Evolutionary conservation across 2,797 vertebrate genomes (phyloP).

Genomic region (Pangasius larnaudii): DNA sequence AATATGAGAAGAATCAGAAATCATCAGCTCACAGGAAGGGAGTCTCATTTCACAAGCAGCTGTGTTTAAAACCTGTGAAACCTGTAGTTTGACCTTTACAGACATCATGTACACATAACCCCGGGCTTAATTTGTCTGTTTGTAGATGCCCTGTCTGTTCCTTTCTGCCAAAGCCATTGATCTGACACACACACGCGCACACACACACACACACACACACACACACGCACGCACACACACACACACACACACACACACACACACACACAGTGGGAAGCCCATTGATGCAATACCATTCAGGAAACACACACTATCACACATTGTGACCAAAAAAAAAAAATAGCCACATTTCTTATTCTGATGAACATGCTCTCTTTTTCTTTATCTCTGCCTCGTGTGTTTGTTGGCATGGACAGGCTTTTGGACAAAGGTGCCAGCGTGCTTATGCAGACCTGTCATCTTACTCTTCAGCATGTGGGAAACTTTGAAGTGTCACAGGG

Average conservation of each 20-base stretch:
- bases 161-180: conserved; percentile 40
- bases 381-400: not conserved
- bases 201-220: not conserved
- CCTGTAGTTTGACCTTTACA: conserved; percentile 34
- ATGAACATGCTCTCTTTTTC: not conserved
- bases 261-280: not conserved
- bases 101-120: conserved; percentile 43
- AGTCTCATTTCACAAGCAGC: conserved; percentile 10
- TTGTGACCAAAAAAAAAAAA: not conserved
- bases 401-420: not conserved
- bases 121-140: conserved; percentile 44
- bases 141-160: conserved; percentile 37
- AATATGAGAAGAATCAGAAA: not conserved
- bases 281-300: not conserved
- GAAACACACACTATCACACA: not conserved
- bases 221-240: not conserved
- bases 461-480: not conserved
- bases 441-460: conserved; percentile 7
- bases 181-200: not conserved
- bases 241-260: conserved; percentile 11
- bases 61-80: conserved; percentile 29
- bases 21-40: not conserved
- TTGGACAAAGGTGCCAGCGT: not conserved
- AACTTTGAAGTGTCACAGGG: not conserved
- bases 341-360: not conserved